These are phyloP conservation scores for Styela clava DNA, from an alignment of 23 tunicate genomes.

Conservation along the genomic window DNA sequence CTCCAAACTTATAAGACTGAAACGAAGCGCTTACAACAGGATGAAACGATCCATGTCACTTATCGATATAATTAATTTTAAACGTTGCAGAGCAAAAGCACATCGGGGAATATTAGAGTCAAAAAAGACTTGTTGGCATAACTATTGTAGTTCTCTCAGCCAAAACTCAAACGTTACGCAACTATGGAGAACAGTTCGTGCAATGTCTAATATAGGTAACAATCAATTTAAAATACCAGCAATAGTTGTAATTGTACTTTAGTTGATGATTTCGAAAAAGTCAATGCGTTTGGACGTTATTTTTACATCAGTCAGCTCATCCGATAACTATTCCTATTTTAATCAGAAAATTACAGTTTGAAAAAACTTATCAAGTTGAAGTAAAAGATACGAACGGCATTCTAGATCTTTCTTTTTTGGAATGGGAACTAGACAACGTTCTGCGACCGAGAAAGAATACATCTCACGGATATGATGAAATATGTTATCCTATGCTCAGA, in stretches of 20 bases:
- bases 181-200: neutral
- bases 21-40: neutral
- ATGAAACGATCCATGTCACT: neutral
- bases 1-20: neutral
- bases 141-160: neutral
- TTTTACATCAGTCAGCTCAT: neutral
- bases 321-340: neutral
- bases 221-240: neutral
- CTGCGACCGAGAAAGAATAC: too few relatives aligned
- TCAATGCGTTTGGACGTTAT: too few relatives aligned
- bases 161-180: neutral
- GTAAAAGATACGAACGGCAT: neutral
- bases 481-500: neutral
- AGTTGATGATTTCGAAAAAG: too few relatives aligned
- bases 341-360: neutral
- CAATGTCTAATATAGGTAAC: neutral
- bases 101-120: neutral
- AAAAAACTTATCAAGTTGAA: too few relatives aligned
- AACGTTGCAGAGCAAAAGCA: neutral
- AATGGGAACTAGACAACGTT: too few relatives aligned
- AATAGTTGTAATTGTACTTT: too few relatives aligned
- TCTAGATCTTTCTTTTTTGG: neutral
- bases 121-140: neutral
- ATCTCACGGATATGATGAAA: neutral
- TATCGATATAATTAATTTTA: neutral